A percentile compares a stretch with the other conserved stretches of the same genome.
Conservation (phyloP, 2,797 vertebrate species). For the Emydoidea blandingii region DNA sequence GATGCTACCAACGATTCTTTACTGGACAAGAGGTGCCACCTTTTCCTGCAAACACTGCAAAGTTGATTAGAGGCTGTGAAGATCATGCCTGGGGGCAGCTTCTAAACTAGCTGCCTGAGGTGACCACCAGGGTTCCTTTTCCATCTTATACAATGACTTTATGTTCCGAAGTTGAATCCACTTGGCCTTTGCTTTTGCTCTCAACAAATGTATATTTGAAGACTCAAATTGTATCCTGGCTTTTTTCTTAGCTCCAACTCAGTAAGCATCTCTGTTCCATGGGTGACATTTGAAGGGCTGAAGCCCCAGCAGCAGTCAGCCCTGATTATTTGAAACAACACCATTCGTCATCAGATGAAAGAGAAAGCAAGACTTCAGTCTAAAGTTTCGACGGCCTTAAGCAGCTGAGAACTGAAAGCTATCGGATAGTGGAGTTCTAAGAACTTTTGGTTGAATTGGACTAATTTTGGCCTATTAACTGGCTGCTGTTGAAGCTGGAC, state of each 20-base stretch:
- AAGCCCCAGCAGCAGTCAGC: not conserved
- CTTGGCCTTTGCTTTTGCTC: not conserved
- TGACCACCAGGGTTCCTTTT: not conserved
- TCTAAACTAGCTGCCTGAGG: not conserved
- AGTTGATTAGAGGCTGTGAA: not conserved
- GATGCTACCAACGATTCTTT: not conserved
- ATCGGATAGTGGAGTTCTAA: not conserved
- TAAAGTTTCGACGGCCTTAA: not conserved
- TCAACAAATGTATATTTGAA: not conserved
- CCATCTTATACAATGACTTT: not conserved
- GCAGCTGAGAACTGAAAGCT: not conserved
- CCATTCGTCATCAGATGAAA: not conserved
- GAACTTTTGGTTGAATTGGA: not conserved
- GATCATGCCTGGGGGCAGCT: not conserved
- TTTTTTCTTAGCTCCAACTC: not conserved
- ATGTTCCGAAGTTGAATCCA: not conserved
- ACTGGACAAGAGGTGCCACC: not conserved
- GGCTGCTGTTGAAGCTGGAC: not conserved
- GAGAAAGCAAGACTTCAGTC: not conserved
- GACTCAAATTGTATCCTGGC: not conserved
- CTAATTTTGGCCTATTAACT: not conserved
- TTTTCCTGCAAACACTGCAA: not conserved
- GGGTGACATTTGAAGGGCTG: not conserved
- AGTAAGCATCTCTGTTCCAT: not conserved
- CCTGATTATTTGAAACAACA: not conserved